Conservation (phyloP, 2,797 vertebrate species). For the Catostomus latipinnis region DNA sequence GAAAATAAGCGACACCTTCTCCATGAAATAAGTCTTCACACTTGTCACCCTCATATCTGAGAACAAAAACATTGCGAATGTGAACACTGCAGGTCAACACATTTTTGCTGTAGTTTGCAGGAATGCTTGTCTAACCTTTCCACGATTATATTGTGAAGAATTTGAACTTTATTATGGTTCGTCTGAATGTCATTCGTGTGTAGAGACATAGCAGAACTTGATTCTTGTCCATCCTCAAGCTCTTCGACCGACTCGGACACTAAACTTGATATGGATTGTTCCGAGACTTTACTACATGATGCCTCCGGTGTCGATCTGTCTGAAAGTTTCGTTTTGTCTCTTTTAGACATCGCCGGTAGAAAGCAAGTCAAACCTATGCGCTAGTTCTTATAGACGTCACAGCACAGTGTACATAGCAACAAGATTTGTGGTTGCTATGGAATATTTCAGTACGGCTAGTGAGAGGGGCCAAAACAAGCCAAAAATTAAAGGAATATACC, state of each 20-base stretch:
- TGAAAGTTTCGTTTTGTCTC: conserved; percentile 10
- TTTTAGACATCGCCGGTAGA: conserved; percentile 40
- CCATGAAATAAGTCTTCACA: conserved; percentile 78
- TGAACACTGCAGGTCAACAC: no score
- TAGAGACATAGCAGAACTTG: background rate
- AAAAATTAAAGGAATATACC: no score
- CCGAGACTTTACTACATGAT: conserved; percentile 1
- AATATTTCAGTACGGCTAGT: no score
- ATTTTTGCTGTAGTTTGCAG: background rate
- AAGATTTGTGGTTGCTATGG: conserved; percentile 30
- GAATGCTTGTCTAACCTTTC: conserved; percentile 73
- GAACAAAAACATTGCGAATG: conserved; percentile 28
- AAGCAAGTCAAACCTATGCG: background rate
- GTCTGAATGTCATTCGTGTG: background rate
- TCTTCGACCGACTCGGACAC: background rate
- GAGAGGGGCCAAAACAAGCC: no score
- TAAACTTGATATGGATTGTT: background rate
- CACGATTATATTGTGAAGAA: conserved; percentile 73
- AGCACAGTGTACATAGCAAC: conserved; percentile 63
- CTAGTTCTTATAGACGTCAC: background rate
- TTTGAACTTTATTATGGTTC: conserved; percentile 56
- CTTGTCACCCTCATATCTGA: conserved; percentile 86
- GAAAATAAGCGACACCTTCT: conserved; percentile 82
- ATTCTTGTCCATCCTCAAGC: background rate
- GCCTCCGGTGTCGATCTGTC: background rate